These are phyloP conservation scores for Heliconius nattereri DNA, from an alignment of 1,140 invertebrate species.

Conservation along the genomic window DNA sequence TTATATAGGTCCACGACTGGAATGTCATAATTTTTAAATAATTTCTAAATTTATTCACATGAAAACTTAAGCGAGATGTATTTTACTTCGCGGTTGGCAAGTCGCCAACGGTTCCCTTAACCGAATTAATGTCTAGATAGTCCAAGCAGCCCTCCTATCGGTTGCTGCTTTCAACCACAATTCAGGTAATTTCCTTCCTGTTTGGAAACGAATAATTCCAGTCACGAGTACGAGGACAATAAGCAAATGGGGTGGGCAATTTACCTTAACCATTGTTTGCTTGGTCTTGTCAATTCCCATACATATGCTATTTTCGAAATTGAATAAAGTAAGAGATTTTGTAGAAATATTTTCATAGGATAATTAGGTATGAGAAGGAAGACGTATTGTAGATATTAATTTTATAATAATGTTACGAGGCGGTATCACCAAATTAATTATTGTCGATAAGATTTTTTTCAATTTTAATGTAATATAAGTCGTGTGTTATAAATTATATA, in stretches of 20 bases:
- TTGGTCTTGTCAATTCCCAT: neutral
- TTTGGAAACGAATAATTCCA: conserved; percentile 6
- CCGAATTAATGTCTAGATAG: conserved; percentile 38
- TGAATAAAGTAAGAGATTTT: neutral
- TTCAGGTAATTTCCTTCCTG: conserved; percentile 28
- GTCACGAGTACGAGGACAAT: neutral
- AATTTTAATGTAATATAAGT: no score
- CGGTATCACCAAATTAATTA: no score
- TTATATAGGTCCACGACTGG: neutral
- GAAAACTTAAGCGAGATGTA: conserved; percentile 27
- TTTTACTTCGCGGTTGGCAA: conserved; percentile 40
- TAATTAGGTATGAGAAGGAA: no score
- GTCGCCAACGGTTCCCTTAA: conserved; percentile 42
- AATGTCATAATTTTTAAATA: neutral
- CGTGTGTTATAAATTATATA: no score
- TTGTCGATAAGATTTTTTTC: no score
- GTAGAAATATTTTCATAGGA: neutral
- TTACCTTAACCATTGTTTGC: neutral
- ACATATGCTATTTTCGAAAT: neutral
- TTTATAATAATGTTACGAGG: no score
- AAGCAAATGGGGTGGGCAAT: neutral
- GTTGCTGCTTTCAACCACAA: conserved; percentile 30
- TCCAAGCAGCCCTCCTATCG: conserved; percentile 34
- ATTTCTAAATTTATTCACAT: neutral
- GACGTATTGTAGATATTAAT: no score